These are phyloP conservation scores for Serripes groenlandicus DNA, from an alignment of 2,888 invertebrate species.

Conservation along the genomic window DNA sequence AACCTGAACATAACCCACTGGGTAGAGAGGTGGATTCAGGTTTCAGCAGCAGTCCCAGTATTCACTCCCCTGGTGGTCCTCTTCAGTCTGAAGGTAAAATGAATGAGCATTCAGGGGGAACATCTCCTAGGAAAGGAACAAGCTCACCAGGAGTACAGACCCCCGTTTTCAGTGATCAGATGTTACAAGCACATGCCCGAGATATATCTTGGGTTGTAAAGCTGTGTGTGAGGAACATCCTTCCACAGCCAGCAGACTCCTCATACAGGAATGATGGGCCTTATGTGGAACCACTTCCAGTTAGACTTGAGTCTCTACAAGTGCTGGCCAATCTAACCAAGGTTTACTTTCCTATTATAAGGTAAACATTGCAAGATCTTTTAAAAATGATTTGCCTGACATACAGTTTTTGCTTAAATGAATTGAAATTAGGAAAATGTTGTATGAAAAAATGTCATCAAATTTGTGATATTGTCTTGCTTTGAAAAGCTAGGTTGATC, in stretches of 20 bases:
- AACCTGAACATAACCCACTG: background rate
- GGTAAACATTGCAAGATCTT: too few species aligned
- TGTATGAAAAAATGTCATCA: too few species aligned
- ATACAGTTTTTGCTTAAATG: too few species aligned
- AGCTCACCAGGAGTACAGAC: constrained; percentile 78
- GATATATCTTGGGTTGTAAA: constrained; percentile 85
- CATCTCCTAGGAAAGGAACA: constrained; percentile 68
- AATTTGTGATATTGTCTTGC: too few species aligned
- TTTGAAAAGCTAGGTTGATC: too few species aligned
- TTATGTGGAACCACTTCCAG: constrained; percentile 88
- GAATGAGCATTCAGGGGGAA: constrained; percentile 58
- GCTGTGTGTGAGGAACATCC: constrained; percentile 83
- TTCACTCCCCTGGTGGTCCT: constrained; percentile 40
- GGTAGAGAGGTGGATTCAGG: constrained; percentile 32
- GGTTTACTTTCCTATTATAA: constrained; percentile 86
- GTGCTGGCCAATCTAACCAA: constrained; percentile 86
- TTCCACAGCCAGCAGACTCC: constrained; percentile 64
- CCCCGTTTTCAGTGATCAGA: constrained; percentile 77
- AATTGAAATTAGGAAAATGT: too few species aligned
- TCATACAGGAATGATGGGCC: constrained; percentile 46
- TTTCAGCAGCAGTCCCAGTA: constrained; percentile 42
- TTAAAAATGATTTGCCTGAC: too few species aligned
- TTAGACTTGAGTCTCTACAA: constrained; percentile 93
- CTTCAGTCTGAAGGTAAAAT: constrained; percentile 45
- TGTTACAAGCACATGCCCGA: constrained; percentile 72